Evolutionary conservation across 2,888 invertebrate species (phyloP).

Genomic region (Acanthopleura granulata): DNA sequence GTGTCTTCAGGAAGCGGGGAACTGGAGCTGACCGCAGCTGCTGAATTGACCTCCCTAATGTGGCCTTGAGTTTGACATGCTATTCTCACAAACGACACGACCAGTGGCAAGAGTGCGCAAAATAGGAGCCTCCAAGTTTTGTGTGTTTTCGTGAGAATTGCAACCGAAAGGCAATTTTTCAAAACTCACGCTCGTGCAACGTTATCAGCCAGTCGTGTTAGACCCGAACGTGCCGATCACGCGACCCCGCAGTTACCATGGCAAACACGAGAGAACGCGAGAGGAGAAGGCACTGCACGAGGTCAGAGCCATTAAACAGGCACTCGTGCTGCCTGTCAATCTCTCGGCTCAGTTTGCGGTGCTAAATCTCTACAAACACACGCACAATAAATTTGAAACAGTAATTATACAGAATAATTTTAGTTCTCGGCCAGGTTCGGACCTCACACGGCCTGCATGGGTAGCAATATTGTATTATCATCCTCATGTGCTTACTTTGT

Average conservation of each 20-base stretch:
- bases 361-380: background rate
- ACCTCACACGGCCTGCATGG: too few species aligned
- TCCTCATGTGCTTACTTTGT: too few species aligned
- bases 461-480: too few species aligned
- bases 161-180: slow-evolving; percentile 4
- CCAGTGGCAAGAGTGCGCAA: slow-evolving; percentile 5
- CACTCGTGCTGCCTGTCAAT: background rate
- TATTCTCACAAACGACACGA: background rate
- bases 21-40: too few species aligned
- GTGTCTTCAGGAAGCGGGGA: too few species aligned
- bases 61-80: background rate
- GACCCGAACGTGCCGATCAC: background rate
- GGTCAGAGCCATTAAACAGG: background rate
- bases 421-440: background rate
- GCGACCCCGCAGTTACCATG: background rate
- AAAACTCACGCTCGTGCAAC: slow-evolving; percentile 10
- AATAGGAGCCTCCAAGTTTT: background rate
- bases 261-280: background rate
- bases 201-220: slow-evolving; percentile 7
- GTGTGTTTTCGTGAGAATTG: slow-evolving; percentile 10
- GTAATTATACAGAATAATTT: background rate
- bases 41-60: background rate
- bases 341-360: background rate
- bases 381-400: slow-evolving; percentile 5
- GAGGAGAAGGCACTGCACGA: background rate